Evolutionary conservation across 2,888 invertebrate species (phyloP), one percentile per base, ranked within the genome.

Genomic region (Fragum whitleyi): DNA sequence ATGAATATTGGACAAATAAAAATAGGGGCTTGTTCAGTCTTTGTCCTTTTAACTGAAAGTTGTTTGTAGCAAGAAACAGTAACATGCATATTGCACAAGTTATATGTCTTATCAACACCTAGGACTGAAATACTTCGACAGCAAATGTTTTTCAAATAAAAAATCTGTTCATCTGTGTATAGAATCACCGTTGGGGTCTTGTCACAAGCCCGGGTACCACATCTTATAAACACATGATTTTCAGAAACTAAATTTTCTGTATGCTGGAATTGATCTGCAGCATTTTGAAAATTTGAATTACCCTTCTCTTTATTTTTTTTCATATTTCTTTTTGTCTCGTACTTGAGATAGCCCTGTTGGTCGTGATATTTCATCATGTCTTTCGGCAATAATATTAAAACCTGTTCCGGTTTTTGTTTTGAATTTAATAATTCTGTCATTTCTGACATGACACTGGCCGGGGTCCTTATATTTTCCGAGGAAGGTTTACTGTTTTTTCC

Each of bases 1-100:
- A 83, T 76, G 26, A 74, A 80, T 32, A 84, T 39, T n/a, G 86
- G 81, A 26, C 82, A 81, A 7, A 82, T 6, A 57, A 86, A 84
- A 19, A 86, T 55, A 2, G 84, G 86, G 0, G 57, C 62, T n/a
- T 74, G 67, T 2, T 23, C 57, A 0, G 79, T 68, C 19, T 47
- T 74, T 14, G 65, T 55, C 19, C 47, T 53, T 23, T n/a, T 51
- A 0, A 81, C 83, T 2, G 65, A n/a, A 1, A 79, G 26, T 23
- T 84, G 76, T 39, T 84, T 86, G 53, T 62, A 78, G 29, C 80
- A 84, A 1, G 77, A 69, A 0, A 77, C 68, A 1, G 85, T 78
- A 14, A 85, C 77, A 23, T 79, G 74, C 74, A 85, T 77, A 21
- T 77, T 74, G 36, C 81, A 81, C 1, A 81, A 68, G 26, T 65